phyloP scores from a whole-genome alignment of 2,797 vertebrate species.

The Perodicticus potto region DNA sequence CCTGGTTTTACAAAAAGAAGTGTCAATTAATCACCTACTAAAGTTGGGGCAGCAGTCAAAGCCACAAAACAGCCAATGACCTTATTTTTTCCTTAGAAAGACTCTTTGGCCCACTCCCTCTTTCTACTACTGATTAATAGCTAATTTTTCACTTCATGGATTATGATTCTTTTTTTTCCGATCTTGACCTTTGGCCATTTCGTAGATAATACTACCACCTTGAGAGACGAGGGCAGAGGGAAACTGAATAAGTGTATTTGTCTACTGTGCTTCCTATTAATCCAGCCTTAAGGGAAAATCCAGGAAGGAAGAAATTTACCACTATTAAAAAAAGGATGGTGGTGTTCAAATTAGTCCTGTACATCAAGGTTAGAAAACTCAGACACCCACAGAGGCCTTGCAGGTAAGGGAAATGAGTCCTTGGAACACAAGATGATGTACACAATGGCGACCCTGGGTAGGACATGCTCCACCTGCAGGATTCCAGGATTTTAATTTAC shows the following conservation, averaged over 20 bases:
- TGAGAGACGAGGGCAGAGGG: background rate
- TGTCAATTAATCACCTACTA: conserved; percentile 32
- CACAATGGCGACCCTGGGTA: background rate
- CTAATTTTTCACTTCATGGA: conserved; percentile 35
- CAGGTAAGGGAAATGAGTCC: background rate
- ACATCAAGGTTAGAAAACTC: conserved; percentile 7
- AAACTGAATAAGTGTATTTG: conserved; percentile 19
- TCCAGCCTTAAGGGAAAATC: background rate
- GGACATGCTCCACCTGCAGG: background rate
- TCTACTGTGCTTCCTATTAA: background rate
- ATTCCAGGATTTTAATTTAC: background rate
- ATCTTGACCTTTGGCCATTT: conserved; percentile 32
- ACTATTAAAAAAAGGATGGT: background rate
- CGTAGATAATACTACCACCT: background rate
- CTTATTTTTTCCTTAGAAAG: conserved; percentile 7
- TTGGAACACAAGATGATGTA: background rate
- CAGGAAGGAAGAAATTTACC: background rate
- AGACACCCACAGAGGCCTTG: background rate
- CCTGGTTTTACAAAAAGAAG: conserved; percentile 5
- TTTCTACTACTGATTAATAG: conserved; percentile 28
- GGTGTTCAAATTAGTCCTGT: background rate
- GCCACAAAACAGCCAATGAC: conserved; percentile 10
- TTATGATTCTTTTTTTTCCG: background rate
- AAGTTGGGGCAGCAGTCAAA: background rate
- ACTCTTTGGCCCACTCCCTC: conserved; percentile 7